phyloP scores from a whole-genome alignment of 2,888 invertebrate species.

The Helicoverpa assulta region DNA sequence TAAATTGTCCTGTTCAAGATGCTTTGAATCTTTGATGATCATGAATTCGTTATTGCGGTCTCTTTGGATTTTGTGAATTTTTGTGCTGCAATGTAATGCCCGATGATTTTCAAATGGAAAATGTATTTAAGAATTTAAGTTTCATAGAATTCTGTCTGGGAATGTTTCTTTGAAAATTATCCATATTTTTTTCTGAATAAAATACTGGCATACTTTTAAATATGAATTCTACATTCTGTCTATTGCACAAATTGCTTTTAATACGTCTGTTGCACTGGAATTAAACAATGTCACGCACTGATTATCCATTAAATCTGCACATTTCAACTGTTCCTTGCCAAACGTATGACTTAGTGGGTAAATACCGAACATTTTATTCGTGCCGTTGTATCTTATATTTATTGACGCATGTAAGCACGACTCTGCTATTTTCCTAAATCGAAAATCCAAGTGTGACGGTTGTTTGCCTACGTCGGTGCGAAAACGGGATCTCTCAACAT shows the following conservation, averaged over 20 bases:
- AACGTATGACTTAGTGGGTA: conserved; percentile 32
- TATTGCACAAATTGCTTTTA: conserved; percentile 28
- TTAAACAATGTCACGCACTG: conserved; percentile 52
- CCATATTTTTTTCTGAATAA: background rate
- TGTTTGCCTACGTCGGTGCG: conserved; percentile 62
- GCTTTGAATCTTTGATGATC: conserved; percentile 26
- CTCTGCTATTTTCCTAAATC: conserved; percentile 63
- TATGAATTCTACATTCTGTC: background rate
- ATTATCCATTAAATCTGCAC: conserved; percentile 37
- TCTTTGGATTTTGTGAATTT: conserved; percentile 2
- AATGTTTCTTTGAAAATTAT: background rate
- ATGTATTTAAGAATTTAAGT: background rate
- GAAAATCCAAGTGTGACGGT: conserved; percentile 62
- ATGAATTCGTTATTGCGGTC: conserved; percentile 18
- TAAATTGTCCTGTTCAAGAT: conserved; percentile 26
- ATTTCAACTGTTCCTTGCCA: conserved; percentile 33
- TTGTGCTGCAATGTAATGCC: background rate
- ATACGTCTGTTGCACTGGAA: conserved; percentile 37
- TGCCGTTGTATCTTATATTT: conserved; percentile 50
- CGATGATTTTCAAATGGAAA: background rate
- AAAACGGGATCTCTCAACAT: conserved; percentile 46
- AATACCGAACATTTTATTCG: conserved; percentile 38
- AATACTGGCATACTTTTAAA: background rate
- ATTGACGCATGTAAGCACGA: conserved; percentile 57
- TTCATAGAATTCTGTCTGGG: no score